Evolutionary conservation across 2,888 invertebrate species (phyloP).

Genomic region (Protodeltote pygarga): DNA sequence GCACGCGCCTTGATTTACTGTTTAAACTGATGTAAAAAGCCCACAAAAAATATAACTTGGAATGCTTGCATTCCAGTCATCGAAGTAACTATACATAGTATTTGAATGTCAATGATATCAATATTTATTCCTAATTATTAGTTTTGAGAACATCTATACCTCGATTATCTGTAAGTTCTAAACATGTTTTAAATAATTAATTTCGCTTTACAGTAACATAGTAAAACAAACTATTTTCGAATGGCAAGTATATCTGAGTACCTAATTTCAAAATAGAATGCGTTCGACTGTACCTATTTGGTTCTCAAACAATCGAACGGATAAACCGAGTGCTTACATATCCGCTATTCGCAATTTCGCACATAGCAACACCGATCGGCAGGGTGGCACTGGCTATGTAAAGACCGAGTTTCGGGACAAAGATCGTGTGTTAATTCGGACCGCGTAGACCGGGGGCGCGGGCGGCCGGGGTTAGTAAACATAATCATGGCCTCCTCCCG

Average conservation of each 20-base stretch:
- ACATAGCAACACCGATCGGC: slow-evolving; percentile 60
- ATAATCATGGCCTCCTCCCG: slow-evolving; percentile 83
- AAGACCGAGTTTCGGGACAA: slow-evolving; percentile 70
- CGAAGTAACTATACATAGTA: neutral
- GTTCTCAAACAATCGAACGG: slow-evolving; percentile 40
- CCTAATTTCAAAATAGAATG: slow-evolving; percentile 19
- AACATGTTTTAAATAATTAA: neutral
- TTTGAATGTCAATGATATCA: neutral
- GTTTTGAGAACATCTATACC: neutral
- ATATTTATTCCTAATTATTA: neutral
- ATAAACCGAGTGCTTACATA: slow-evolving; percentile 35
- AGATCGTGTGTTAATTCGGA: slow-evolving; percentile 84
- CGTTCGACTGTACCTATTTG: slow-evolving; percentile 21
- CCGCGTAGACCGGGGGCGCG: slow-evolving; percentile 74
- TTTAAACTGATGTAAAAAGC: slow-evolving; percentile 18
- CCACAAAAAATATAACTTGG: slow-evolving; percentile 1
- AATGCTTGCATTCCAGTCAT: neutral
- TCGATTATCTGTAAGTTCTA: neutral
- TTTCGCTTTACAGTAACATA: slow-evolving; percentile 1
- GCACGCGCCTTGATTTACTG: slow-evolving; percentile 55
- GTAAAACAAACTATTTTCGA: slow-evolving; percentile 3
- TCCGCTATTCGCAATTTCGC: slow-evolving; percentile 50
- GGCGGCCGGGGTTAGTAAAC: slow-evolving; percentile 80
- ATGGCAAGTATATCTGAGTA: slow-evolving; percentile 1
- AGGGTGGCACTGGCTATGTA: slow-evolving; percentile 57